phyloP scores from a whole-genome alignment of 2,797 vertebrate species.

The Eidolon dupreanum region DNA sequence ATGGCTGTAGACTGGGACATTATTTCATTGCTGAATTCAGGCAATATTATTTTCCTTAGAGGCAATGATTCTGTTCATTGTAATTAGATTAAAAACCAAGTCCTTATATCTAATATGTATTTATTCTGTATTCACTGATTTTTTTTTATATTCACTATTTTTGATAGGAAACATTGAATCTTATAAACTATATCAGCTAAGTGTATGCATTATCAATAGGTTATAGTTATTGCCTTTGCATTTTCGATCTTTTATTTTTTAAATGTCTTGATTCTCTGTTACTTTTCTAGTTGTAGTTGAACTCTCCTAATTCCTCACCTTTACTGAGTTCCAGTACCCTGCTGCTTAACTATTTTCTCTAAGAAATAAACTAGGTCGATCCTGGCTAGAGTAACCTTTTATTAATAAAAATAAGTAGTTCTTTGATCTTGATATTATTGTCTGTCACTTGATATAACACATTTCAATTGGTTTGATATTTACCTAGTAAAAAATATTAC shows the following conservation, averaged over 20 bases:
- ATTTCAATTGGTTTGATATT: not conserved
- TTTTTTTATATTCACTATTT: not conserved
- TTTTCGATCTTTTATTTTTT: constrained; percentile 29
- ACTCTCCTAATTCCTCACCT: not conserved
- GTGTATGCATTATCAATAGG: not conserved
- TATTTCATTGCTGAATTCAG: not conserved
- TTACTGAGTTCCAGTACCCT: not conserved
- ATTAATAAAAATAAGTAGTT: not conserved
- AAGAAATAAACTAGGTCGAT: not conserved
- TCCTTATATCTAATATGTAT: not conserved
- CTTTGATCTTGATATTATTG: not conserved
- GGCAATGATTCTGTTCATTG: not conserved
- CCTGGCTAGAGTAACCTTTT: not conserved
- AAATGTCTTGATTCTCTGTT: not conserved
- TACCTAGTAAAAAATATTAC: not conserved
- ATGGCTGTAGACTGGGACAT: not conserved
- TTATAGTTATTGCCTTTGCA: not conserved
- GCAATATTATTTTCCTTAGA: not conserved
- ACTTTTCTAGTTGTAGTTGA: not conserved
- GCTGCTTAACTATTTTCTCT: not conserved
- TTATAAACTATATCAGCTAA: not conserved
- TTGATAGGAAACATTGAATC: not conserved
- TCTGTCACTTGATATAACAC: not conserved
- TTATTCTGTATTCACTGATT: not conserved
- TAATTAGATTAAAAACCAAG: not conserved